A percentile compares a stretch with the other conserved stretches of the same genome.
Conservation (phyloP, 64 coral and sea anemone genomes). For the Stichodactyla helianthus region DNA sequence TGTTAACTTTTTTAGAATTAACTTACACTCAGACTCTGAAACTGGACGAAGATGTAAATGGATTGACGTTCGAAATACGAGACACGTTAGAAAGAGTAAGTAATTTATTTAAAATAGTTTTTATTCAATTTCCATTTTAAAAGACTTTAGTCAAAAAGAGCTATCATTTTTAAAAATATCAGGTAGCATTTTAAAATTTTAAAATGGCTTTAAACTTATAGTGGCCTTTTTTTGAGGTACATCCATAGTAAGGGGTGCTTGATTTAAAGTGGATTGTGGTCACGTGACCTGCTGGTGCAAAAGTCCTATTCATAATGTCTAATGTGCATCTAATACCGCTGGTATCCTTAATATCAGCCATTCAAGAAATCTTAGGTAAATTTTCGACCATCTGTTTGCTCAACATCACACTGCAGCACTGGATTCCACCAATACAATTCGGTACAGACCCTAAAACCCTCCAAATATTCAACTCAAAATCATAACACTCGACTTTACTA, state of each 20-base stretch:
- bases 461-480: slow-evolving; percentile 66
- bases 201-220: no score
- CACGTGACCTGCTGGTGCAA: no score
- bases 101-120: background rate
- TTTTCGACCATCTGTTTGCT: slow-evolving; percentile 44
- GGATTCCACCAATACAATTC: slow-evolving; percentile 89
- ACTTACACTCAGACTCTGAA: slow-evolving; percentile 80
- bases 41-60: slow-evolving; percentile 63
- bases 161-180: background rate
- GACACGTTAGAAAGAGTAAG: slow-evolving; percentile 76
- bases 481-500: slow-evolving; percentile 75
- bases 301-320: no score
- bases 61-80: slow-evolving; percentile 76
- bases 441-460: slow-evolving; percentile 81
- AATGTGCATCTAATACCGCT: no score
- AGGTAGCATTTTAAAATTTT: no score
- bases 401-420: slow-evolving; percentile 66
- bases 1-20: slow-evolving; percentile 40
- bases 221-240: no score
- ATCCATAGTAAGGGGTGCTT: no score
- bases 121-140: background rate
- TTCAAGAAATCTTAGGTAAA: slow-evolving; percentile 61
- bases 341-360: no score
- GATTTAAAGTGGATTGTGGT: no score
- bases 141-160: background rate